These are phyloP conservation scores for Pristiophorus japonicus DNA, from an alignment of 2,113 vertebrate species.

Conservation along the genomic window DNA sequence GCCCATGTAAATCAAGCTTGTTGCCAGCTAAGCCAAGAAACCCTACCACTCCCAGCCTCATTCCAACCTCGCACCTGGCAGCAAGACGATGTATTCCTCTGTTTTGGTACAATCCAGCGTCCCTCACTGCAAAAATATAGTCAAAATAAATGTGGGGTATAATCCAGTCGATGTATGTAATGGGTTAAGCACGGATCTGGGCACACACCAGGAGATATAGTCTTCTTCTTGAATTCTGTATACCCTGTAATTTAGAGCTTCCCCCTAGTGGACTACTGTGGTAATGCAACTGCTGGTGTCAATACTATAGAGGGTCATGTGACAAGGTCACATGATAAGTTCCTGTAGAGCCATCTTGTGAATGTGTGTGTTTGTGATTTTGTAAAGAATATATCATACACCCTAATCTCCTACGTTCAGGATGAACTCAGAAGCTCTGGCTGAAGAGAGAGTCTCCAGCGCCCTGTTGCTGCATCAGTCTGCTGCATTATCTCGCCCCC, in stretches of 20 bases:
- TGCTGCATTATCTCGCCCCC: neutral
- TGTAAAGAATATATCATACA: no score
- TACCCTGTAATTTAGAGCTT: no score
- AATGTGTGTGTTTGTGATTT: no score
- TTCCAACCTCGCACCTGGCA: neutral
- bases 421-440: neutral
- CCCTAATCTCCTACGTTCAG: neutral
- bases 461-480: neutral
- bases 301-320: no score
- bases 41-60: neutral
- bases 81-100: neutral
- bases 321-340: no score
- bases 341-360: no score
- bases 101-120: neutral
- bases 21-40: neutral
- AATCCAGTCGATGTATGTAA: neutral
- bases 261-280: no score
- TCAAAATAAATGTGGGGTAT: neutral
- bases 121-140: neutral
- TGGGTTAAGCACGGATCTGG: neutral
- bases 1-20: neutral
- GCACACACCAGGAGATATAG: neutral
- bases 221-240: neutral
- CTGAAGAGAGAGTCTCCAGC: neutral
- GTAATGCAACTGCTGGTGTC: no score